Percentiles rank a stretch among this genome's conserved stretches.
Evolutionary conservation across 2,888 invertebrate species (phyloP).

Genomic region (Chrysotoxum bicinctum): DNA sequence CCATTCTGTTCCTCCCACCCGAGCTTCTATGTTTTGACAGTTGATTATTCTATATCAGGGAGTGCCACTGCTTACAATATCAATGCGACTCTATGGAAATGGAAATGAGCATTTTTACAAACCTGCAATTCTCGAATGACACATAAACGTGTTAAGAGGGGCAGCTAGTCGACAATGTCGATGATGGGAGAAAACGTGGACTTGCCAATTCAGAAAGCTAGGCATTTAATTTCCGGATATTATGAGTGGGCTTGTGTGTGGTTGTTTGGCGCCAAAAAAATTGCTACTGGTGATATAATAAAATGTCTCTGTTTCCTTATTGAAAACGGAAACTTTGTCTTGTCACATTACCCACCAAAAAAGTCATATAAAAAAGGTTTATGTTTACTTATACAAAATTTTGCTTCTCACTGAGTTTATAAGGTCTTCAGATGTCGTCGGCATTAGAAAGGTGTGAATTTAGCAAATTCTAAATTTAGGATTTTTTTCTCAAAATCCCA

Average conservation of each 20-base stretch:
- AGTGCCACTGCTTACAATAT: conserved; percentile 30
- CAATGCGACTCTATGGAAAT: conserved; percentile 2
- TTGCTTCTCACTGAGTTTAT: no score
- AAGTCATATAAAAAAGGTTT: neutral
- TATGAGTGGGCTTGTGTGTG: neutral
- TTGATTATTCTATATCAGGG: conserved; percentile 23
- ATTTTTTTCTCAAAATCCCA: no score
- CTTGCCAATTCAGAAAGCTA: conserved; percentile 2
- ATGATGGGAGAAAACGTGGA: neutral
- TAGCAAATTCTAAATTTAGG: no score
- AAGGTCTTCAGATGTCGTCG: no score
- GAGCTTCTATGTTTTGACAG: neutral
- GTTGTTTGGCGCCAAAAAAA: conserved; percentile 45
- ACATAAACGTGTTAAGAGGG: neutral
- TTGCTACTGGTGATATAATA: neutral
- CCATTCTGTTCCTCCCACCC: neutral
- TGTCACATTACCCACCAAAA: conserved; percentile 3
- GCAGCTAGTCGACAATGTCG: neutral
- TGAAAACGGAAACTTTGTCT: conserved; percentile 43
- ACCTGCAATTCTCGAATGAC: neutral
- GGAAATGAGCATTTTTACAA: conserved; percentile 14
- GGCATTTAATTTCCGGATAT: conserved; percentile 37
- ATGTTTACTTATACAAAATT: neutral
- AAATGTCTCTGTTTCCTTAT: conserved; percentile 15
- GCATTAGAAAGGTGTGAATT: no score